A percentile compares a stretch with the other conserved stretches of the same genome.
Conservation (phyloP, 2,113 vertebrate genomes). For the Nerophis ophidion region DNA sequence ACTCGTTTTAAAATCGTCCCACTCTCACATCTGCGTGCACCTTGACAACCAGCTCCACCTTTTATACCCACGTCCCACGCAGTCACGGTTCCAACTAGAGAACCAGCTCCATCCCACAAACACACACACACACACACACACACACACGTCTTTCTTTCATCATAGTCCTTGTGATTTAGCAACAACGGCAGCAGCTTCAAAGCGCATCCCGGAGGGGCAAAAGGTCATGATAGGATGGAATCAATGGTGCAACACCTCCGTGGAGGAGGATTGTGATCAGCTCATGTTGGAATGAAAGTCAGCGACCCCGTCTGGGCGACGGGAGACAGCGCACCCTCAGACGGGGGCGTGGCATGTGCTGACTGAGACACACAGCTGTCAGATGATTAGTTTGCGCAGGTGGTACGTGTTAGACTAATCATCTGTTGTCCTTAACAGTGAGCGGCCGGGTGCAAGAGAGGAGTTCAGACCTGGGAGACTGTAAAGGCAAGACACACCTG, state of each 20-base stretch:
- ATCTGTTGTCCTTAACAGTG: too few species aligned
- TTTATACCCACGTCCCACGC: conserved; percentile 32
- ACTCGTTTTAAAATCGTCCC: conserved; percentile 27
- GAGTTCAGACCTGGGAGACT: too few species aligned
- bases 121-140: conserved; percentile 17
- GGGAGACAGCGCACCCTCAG: too few species aligned
- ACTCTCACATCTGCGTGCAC: conserved; percentile 21
- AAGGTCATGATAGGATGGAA: conserved; percentile 30
- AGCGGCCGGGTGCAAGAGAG: too few species aligned
- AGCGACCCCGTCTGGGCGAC: too few species aligned
- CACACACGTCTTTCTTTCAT: conserved; percentile 26
- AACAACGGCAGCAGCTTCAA: conserved; percentile 31
- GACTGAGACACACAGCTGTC: too few species aligned
- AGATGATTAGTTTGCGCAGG: too few species aligned
- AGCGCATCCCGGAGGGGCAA: conserved; percentile 23
- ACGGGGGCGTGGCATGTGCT: too few species aligned
- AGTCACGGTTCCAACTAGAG: conserved; percentile 10
- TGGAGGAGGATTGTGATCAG: too few species aligned
- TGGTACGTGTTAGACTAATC: too few species aligned
- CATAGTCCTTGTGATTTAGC: conserved; percentile 38
- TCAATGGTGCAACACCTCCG: conserved; percentile 19
- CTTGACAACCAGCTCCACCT: conserved; percentile 21
- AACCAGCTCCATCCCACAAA: conserved; percentile 18
- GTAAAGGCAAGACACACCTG: too few species aligned
- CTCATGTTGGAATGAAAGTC: too few species aligned